These are phyloP conservation scores for Drosophila mulleri DNA, from an alignment of 2,888 invertebrate genomes.

Conservation along the genomic window DNA sequence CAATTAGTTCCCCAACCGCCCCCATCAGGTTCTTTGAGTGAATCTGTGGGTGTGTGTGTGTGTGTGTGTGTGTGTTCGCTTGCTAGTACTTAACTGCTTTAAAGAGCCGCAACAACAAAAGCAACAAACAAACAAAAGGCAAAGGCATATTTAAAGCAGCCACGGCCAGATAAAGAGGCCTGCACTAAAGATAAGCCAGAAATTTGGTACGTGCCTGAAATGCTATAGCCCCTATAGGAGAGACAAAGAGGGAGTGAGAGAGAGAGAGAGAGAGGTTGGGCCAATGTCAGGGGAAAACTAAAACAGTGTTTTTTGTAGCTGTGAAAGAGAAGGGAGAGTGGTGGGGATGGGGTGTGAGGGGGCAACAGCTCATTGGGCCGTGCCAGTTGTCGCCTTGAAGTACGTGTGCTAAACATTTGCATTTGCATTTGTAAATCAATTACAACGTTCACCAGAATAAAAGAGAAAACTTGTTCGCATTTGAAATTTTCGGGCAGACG, in stretches of 20 bases:
- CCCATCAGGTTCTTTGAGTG: too few relatives aligned
- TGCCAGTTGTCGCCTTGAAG: slow-evolving; percentile 8
- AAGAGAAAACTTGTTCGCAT: slow-evolving; percentile 4
- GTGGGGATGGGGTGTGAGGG: neutral
- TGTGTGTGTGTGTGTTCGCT: slow-evolving; percentile 3
- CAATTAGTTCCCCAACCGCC: neutral
- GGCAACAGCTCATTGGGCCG: neutral
- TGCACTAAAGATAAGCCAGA: slow-evolving; percentile 47
- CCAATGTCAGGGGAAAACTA: slow-evolving; percentile 13
- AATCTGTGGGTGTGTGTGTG: too few relatives aligned
- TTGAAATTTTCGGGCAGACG: slow-evolving; percentile 4
- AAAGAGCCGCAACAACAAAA: slow-evolving; percentile 21
- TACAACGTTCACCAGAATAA: slow-evolving; percentile 40
- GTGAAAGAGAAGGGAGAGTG: neutral
- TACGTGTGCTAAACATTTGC: slow-evolving; percentile 40
- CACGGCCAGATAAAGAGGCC: slow-evolving; percentile 21
- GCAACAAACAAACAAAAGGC: slow-evolving; percentile 23
- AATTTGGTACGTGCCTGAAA: slow-evolving; percentile 59
- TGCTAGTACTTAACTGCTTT: slow-evolving; percentile 27
- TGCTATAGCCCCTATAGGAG: slow-evolving; percentile 12
- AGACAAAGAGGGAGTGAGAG: neutral
- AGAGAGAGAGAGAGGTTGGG: neutral
- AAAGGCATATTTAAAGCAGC: slow-evolving; percentile 30
- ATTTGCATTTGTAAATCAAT: slow-evolving; percentile 64
- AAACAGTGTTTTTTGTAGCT: slow-evolving; percentile 14